Conservation (phyloP, 1,140 invertebrate genomes). For the Drosophila lacteicornis region DNA sequence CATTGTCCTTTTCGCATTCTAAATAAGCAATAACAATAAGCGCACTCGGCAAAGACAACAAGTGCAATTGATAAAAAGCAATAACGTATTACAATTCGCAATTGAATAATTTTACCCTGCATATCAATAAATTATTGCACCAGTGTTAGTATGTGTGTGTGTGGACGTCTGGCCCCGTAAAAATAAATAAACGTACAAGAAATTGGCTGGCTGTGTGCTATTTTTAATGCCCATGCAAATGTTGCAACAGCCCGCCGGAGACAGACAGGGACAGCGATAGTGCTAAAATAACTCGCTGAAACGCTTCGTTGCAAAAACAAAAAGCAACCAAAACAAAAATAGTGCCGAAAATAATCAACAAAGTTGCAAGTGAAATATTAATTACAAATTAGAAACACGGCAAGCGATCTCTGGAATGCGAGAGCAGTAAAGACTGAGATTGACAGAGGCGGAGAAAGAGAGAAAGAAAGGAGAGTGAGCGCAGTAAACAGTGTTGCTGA, state of each 20-base stretch:
- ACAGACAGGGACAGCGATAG: slow-evolving; percentile 9
- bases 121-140: slow-evolving; percentile 39
- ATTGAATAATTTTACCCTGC: slow-evolving; percentile 41
- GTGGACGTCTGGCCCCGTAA: slow-evolving; percentile 54
- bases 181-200: slow-evolving; percentile 46
- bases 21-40: slow-evolving; percentile 52
- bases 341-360: slow-evolving; percentile 36
- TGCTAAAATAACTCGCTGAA: slow-evolving; percentile 53
- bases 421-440: slow-evolving; percentile 15
- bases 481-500: slow-evolving; percentile 43
- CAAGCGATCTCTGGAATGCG: slow-evolving; percentile 25
- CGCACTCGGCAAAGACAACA: slow-evolving; percentile 32
- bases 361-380: slow-evolving; percentile 32
- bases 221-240: slow-evolving; percentile 65
- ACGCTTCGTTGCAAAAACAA: slow-evolving; percentile 34
- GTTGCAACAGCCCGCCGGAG: slow-evolving; percentile 29
- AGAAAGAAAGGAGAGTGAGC: not conserved
- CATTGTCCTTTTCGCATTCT: slow-evolving; percentile 54
- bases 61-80: slow-evolving; percentile 43
- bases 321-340: slow-evolving; percentile 23
- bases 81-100: slow-evolving; percentile 26
- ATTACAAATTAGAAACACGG: slow-evolving; percentile 30
- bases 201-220: slow-evolving; percentile 64
- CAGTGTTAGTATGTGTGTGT: slow-evolving; percentile 20
- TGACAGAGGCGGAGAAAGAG: not conserved